Base-by-base conservation (phyloP, 1,140 invertebrate species). In the Wiebesia pumilae region DNA sequence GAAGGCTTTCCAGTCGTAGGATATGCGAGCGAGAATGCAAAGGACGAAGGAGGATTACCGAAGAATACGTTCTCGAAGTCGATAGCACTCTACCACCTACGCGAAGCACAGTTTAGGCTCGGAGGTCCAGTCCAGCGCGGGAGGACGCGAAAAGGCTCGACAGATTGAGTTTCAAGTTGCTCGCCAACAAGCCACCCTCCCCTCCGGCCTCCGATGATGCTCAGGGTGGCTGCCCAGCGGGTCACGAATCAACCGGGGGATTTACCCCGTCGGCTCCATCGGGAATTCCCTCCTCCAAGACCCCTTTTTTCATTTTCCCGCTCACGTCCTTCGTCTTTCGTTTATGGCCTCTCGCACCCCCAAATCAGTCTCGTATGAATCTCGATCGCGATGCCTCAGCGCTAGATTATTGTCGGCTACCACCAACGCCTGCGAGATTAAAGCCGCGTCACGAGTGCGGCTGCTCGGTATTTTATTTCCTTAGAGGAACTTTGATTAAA, bases 151-250 rank as follows among this genome's bases (percentile, higher is more conserved):
- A 62, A 81, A 75, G 87, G 47, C 73, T 43, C 62, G 88, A 88
- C 88, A 90, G 90, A 91, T 91, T 90, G 90, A 91, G 89, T 91
- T 91, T 91, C 87, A 89, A 91, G 91, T 91, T 90, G 89, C 91
- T 88, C 89, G 88, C 88, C 90, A 89, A 89, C 90, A 89, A 89
- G 90, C 82, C 90, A 54, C 79, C 58, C 21, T n/a, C 30, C 24
- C 7, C 6, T 3, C 30, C 75, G 43, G 16, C 19, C 69, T 14
- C 33, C 69, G 33, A 19, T 33, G 35, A 19, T 19, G 33, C 30
- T 3, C 47, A 2, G 40, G 43, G 19, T 16, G 51, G 14, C 10
- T 54, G 51, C 51, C 51, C 51, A 54, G 10, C 14, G 19, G 51
- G 51, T 54, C 14, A 14, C 43, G 14, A 47, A 6, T 14, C 43